These are phyloP conservation scores for Lasaia peninsularis DNA, from an alignment of 1,140 invertebrate species.

Conservation along the genomic window DNA sequence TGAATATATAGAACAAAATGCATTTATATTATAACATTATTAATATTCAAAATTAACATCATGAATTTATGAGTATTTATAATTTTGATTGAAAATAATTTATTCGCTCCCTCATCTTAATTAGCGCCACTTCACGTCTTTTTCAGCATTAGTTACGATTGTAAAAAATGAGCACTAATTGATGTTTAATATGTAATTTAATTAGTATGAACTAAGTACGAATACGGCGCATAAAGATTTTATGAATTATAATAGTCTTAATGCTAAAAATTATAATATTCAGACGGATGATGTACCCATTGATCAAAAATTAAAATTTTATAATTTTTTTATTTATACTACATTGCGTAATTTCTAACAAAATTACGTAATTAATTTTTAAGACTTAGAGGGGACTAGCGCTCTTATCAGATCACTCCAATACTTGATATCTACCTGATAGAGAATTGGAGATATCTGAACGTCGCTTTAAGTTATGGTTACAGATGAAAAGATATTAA, in stretches of 20 bases:
- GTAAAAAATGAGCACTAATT: not conserved
- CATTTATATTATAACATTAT: not conserved
- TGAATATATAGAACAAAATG: not conserved
- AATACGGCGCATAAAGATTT: constrained; percentile 14
- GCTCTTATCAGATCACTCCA: constrained; percentile 34
- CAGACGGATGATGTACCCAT: not conserved
- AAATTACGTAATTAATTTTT: constrained; percentile 11
- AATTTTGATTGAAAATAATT: too few relatives aligned
- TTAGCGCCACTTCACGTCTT: too few relatives aligned
- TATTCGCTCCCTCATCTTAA: too few relatives aligned
- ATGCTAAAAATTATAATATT: constrained; percentile 1
- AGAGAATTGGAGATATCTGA: constrained; percentile 24
- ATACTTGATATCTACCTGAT: constrained; percentile 5
- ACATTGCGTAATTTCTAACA: not conserved
- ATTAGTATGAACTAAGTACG: constrained; percentile 13
- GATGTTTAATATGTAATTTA: not conserved
- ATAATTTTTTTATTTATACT: not conserved
- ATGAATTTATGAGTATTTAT: not conserved
- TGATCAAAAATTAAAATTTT: not conserved
- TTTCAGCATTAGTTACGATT: too few relatives aligned
- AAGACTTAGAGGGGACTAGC: constrained; percentile 60
- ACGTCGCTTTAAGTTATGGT: constrained; percentile 16
- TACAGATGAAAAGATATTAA: not conserved
- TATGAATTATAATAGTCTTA: not conserved
- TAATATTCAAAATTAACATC: constrained; percentile 8